A percentile compares a stretch with the other conserved stretches of the same genome.
These are phyloP conservation scores for Virgularia gustaviana DNA, from an alignment of 92 coral and sea anemone genomes.

Conservation along the genomic window DNA sequence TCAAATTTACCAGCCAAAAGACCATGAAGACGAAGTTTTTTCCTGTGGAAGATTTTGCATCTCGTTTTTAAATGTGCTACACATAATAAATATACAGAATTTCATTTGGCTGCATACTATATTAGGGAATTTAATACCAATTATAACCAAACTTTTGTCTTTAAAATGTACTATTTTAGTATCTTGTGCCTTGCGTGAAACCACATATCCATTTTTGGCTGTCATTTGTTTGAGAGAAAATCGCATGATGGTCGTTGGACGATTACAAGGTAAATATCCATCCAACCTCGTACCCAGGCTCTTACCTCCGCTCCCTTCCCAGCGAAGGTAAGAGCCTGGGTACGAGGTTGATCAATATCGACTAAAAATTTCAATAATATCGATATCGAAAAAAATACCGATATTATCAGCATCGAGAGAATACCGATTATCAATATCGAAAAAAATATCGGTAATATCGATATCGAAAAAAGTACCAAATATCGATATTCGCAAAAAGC, in stretches of 20 bases:
- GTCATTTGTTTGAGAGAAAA: constrained; percentile 81
- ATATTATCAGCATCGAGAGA: too few relatives aligned
- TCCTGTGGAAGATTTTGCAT: too few relatives aligned
- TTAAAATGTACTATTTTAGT: constrained; percentile 14
- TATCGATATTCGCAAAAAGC: neutral
- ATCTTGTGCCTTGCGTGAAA: constrained; percentile 80
- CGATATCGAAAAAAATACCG: neutral
- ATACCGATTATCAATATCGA: too few relatives aligned
- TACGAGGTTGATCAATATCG: too few relatives aligned
- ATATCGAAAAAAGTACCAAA: too few relatives aligned
- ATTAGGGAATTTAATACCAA: neutral
- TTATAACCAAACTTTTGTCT: neutral
- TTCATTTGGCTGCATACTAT: neutral
- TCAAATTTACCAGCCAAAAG: too few relatives aligned
- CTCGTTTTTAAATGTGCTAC: too few relatives aligned
- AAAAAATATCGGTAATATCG: neutral
- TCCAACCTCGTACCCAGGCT: too few relatives aligned
- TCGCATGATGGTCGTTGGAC: constrained; percentile 86
- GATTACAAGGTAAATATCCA: constrained; percentile 76
- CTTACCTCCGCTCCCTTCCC: too few relatives aligned
- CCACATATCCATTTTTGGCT: constrained; percentile 90
- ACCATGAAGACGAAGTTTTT: too few relatives aligned
- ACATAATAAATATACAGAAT: neutral
- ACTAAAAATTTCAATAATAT: neutral
- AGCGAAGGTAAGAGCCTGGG: too few relatives aligned